Base-by-base conservation (phyloP, 2,113 vertebrate species). In the Eleginops maclovinus region DNA sequence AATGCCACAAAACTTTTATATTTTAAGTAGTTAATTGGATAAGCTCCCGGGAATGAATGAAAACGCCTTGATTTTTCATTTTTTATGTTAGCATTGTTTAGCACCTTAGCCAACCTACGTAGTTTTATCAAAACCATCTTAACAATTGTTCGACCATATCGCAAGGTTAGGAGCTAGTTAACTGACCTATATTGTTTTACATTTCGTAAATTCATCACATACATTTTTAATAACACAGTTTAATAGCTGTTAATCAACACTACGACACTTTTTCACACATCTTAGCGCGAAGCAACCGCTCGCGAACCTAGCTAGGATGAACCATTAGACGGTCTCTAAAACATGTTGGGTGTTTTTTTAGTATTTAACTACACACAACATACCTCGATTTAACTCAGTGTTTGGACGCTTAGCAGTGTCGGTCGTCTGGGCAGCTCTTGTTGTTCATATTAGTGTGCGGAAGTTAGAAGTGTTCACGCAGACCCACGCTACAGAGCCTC, bases 391-490 rank as follows among this genome's bases (percentile, higher is more conserved):
- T 7, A 53, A 41, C 8, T 47, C 7, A 36, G 7, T 22, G 14
- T 10, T 15, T 16, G 47, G 4, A 49, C 41, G 53, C 17, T 49
- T 44, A 49, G 2, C 72, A 41, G 47, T 15, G 5, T 15, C 14
- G 43, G 28, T n/a, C 7, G 4, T 7, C 7, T 26, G 3, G 0
- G 14, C 3, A 56, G 0, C 16, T 54, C 13, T 12, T 46, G 55
- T 22, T 88, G 55, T 22, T 88, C 87, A 78, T 83, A 24, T 11
- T 56, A 80, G 14, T 47, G 21, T 75, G 14, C 73, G 83, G 83
- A 85, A 78, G 58, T 68, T 24, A 2, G 47, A 22, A 46, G 4
- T 28, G 19, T 21, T 66, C 63, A 43, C 44, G 40, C 8, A 0
- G 13, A 3, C 11, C 31, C 53, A 55, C 47, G 55, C 50, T 9